A percentile compares a stretch with the other conserved stretches of the same genome.
phyloP scores from a whole-genome alignment of 2,888 invertebrate genomes.

The Morinoia aosen region DNA sequence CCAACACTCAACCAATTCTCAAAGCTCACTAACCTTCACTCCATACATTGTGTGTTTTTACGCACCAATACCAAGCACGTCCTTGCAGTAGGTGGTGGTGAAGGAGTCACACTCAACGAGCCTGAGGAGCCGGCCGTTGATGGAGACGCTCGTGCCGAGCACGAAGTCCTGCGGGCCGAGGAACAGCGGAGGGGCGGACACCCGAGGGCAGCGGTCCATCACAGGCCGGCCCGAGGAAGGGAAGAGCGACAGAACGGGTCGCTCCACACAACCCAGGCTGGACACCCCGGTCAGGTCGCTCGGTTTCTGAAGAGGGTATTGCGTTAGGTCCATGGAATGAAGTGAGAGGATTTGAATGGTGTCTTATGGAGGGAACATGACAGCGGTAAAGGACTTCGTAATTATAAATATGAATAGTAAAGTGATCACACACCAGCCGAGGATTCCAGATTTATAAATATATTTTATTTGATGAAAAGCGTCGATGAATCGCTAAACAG shows the following conservation, averaged over 20 bases:
- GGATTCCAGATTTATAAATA: too few relatives aligned
- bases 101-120: conserved; percentile 62
- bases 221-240: background rate
- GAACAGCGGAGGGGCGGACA: conserved; percentile 51
- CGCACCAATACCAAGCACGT: conserved; percentile 26
- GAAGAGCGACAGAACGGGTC: background rate
- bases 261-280: conserved; percentile 9
- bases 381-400: too few relatives aligned
- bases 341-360: too few relatives aligned
- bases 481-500: too few relatives aligned
- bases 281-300: conserved; percentile 1
- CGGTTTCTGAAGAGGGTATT: background rate
- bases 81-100: conserved; percentile 59
- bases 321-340: too few relatives aligned
- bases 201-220: conserved; percentile 55
- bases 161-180: conserved; percentile 57
- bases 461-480: too few relatives aligned
- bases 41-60: background rate
- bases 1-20: too few relatives aligned
- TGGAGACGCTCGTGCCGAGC: conserved; percentile 55
- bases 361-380: too few relatives aligned
- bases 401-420: too few relatives aligned
- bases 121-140: conserved; percentile 56
- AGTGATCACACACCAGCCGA: too few relatives aligned
- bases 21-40: background rate